Evolutionary conservation across 2,797 vertebrate genomes (phyloP).

Genomic region (Thunnus albacares): DNA sequence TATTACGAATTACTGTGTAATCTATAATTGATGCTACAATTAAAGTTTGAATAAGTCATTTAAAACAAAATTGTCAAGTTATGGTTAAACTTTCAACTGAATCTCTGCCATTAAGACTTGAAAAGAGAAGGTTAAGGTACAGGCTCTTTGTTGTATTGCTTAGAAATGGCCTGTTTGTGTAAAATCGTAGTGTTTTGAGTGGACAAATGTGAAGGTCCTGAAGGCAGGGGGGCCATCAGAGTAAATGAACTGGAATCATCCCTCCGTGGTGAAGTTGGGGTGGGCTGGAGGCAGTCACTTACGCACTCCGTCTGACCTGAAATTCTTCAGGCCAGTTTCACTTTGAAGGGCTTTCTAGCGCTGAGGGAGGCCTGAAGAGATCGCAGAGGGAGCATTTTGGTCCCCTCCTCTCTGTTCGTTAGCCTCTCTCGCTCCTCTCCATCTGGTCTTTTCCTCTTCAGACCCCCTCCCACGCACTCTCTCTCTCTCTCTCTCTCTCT

Average conservation of each 20-base stretch:
- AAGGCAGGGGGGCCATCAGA: slow-evolving; percentile 52
- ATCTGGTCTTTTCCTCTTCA: slow-evolving; percentile 36
- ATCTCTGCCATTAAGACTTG: background rate
- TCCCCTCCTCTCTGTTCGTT: slow-evolving; percentile 43
- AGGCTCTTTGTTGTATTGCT: background rate
- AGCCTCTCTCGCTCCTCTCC: slow-evolving; percentile 52
- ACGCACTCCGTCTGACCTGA: slow-evolving; percentile 73
- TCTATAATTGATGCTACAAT: background rate
- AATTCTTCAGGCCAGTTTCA: slow-evolving; percentile 78
- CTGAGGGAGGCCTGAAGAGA: slow-evolving; percentile 57
- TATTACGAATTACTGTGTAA: background rate
- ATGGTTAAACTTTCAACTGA: background rate
- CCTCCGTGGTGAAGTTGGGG: slow-evolving; percentile 57
- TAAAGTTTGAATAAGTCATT: background rate
- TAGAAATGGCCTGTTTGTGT: background rate
- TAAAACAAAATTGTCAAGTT: background rate
- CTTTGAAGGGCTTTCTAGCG: slow-evolving; percentile 72
- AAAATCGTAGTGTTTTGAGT: slow-evolving; percentile 17
- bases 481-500: background rate
- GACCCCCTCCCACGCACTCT: background rate
- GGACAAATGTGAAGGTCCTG: slow-evolving; percentile 52
- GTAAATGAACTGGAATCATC: slow-evolving; percentile 80
- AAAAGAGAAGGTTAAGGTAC: background rate
- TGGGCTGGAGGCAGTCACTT: slow-evolving; percentile 65
- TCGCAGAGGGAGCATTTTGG: slow-evolving; percentile 48